Base-by-base conservation (phyloP, 2,888 invertebrate genomes). In the Nasonia oneida region DNA sequence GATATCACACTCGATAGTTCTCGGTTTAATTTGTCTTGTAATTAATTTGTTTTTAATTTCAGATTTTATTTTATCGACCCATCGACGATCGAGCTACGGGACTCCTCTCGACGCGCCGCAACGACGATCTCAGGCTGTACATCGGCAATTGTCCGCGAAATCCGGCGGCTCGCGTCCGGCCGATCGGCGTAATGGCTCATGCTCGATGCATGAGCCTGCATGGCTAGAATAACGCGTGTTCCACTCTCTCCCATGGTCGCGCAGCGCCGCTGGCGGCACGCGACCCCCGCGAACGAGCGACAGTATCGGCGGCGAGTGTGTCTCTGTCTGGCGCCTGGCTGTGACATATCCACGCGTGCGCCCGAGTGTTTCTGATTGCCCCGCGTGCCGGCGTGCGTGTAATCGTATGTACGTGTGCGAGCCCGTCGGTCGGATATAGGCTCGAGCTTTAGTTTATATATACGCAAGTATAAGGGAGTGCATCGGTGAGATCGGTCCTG, bases 361-460 rank as follows among this genome's bases (percentile, higher is more conserved):
- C 61, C 91, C 91, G 93, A 92, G 93, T 93, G 93, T 93, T 93
- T 90, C 91, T 93, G 93, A 93, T 92, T 92, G 92, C 90, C 87
- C 73, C 37, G 29, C 18, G 37, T 50, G 78, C 14, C 29, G 23
- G 23, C 23, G 23, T 23, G 23, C 23, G 23, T 67, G 64, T 33
- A 67, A 67, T 42, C 71, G 83, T n/a, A n/a, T 33, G 33, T n/a
- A 50, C 50, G 8, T 15, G 57, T 15, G 18, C 81, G 2, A 37
- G 37, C 29, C 57, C 15, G 73, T 23, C 23, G 73, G 80, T 57
- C 67, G 57, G 76, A 67, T 74, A 67, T 74, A 73, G 12, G 83
- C 57, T 61, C 15, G 29, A 29, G 29, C 29, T 1, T 1, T 29
- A 23, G 1, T 29, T 1, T 29, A 29, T 29, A 29, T 29, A 29